Conservation (phyloP, 2,797 vertebrate species). For the Hemibagrus guttatus region DNA sequence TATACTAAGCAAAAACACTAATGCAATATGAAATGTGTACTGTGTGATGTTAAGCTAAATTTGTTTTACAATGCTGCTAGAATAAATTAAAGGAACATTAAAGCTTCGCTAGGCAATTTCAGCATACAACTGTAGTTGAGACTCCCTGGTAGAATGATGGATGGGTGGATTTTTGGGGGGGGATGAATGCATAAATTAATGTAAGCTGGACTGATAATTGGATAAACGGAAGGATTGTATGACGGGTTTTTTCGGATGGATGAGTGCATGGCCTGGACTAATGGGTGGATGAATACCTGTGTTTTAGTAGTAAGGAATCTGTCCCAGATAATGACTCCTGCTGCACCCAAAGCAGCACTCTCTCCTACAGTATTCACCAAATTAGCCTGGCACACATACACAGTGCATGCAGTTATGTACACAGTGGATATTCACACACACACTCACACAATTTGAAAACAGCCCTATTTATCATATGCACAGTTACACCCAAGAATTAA, state of each 20-base stretch:
- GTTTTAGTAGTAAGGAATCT: slow-evolving; percentile 60
- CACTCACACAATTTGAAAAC: background rate
- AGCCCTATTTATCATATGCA: background rate
- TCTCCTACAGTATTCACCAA: slow-evolving; percentile 81
- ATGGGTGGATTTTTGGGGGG: background rate
- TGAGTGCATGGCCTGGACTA: background rate
- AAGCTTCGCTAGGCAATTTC: background rate
- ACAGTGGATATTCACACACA: background rate
- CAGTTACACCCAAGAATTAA: background rate
- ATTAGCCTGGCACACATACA: slow-evolving; percentile 69
- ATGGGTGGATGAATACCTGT: slow-evolving; percentile 52
- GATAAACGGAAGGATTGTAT: background rate
- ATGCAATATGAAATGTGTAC: background rate
- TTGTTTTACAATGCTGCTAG: background rate
- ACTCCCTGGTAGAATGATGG: background rate
- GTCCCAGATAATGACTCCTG: slow-evolving; percentile 79
- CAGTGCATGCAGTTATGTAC: background rate
- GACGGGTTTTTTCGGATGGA: no score
- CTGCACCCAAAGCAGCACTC: slow-evolving; percentile 82
- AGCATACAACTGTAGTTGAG: background rate
- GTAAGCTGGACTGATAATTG: background rate
- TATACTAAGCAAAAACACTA: background rate
- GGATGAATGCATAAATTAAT: background rate
- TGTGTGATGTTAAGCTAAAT: background rate
- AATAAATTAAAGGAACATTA: background rate